A percentile compares a stretch with the other conserved stretches of the same genome.
These are phyloP conservation scores for Liparis tanakae DNA, from an alignment of 2,797 vertebrate genomes.

Conservation along the genomic window DNA sequence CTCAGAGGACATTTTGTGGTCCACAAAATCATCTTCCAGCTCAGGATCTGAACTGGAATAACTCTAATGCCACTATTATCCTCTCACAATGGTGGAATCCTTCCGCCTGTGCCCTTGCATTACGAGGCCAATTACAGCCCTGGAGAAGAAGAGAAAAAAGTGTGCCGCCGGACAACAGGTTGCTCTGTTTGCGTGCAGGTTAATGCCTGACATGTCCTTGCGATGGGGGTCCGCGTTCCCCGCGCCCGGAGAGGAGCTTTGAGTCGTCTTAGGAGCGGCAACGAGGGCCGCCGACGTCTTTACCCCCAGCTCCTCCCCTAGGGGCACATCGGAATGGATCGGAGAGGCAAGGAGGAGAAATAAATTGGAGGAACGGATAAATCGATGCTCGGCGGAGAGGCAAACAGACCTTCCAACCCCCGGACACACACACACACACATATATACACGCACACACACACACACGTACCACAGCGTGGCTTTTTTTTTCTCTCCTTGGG, in stretches of 20 bases:
- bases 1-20: conserved; percentile 41
- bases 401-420: conserved; percentile 83
- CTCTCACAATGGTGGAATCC: conserved; percentile 15
- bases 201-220: conserved; percentile 63
- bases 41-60: conserved; percentile 44
- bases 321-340: conserved; percentile 82
- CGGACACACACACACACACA: conserved; percentile 50
- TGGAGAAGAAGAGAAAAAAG: conserved; percentile 27
- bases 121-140: conserved; percentile 56
- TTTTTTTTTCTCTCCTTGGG: conserved; percentile 78
- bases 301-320: conserved; percentile 77
- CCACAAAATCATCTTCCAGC: conserved; percentile 39
- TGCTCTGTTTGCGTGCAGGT: conserved; percentile 37
- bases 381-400: conserved; percentile 84
- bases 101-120: conserved; percentile 47
- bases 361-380: conserved; percentile 86
- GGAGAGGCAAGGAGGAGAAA: conserved; percentile 80
- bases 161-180: conserved; percentile 46
- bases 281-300: conserved; percentile 66
- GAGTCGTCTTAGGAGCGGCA: conserved; percentile 64
- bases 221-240: conserved; percentile 46
- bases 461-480: conserved; percentile 53
- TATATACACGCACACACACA: conserved; percentile 8
- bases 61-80: conserved; percentile 44
- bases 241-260: conserved; percentile 65